phyloP scores from a whole-genome alignment of 53 echinoderm and acorn worm species.

The Actinopyga echinites region DNA sequence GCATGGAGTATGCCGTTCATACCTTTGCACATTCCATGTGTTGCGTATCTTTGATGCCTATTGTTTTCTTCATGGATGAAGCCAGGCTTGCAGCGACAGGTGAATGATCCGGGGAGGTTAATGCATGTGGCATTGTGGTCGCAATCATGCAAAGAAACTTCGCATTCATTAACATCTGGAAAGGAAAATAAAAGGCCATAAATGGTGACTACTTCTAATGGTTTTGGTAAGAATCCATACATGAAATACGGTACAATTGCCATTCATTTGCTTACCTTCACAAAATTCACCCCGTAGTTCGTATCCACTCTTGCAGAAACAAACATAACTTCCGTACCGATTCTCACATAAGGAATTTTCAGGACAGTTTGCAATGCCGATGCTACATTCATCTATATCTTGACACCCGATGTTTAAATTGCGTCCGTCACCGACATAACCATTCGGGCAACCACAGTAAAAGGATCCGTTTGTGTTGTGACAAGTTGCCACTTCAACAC shows the following conservation, averaged over 20 bases:
- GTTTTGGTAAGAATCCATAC: no score
- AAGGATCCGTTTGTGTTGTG: slow-evolving; percentile 25
- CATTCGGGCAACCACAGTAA: not conserved
- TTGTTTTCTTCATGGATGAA: not conserved
- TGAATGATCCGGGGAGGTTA: slow-evolving; percentile 35
- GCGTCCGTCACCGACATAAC: slow-evolving; percentile 17
- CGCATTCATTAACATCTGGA: slow-evolving; percentile 27
- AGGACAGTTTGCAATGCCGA: not conserved
- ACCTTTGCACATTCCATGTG: slow-evolving; percentile 7
- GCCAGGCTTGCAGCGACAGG: slow-evolving; percentile 26
- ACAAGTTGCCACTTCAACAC: not conserved
- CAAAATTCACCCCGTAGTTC: not conserved
- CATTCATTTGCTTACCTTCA: not conserved
- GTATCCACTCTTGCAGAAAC: not conserved
- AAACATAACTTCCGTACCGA: not conserved
- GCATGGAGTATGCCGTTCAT: not conserved
- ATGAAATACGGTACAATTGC: no score
- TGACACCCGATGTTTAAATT: not conserved
- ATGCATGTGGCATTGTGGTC: slow-evolving; percentile 19
- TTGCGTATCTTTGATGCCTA: not conserved
- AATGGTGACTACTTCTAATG: no score
- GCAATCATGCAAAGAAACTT: not conserved
- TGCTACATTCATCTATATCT: slow-evolving; percentile 7
- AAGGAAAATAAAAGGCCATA: no score
- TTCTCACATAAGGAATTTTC: slow-evolving; percentile 2